Base-by-base conservation (phyloP, 2,113 vertebrate genomes). In the Diphyllodes magnificus region DNA sequence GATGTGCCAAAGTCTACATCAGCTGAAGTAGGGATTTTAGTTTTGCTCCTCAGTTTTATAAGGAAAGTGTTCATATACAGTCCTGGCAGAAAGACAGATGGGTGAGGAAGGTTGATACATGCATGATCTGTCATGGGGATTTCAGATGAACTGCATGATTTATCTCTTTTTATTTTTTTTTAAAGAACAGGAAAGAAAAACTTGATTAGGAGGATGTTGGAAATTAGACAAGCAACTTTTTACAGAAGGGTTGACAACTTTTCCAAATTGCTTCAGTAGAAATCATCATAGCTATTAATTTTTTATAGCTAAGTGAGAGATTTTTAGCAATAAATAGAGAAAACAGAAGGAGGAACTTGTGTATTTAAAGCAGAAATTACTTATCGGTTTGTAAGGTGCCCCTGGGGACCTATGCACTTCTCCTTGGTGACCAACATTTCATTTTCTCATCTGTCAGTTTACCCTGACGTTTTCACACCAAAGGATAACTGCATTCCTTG, bases 271-370 rank as follows among this genome's bases (percentile, higher is more conserved):
- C 42, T 90, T 91, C 63, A 88, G 28, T 77, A 77, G 68, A 95
- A 88, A 59, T 95, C 59, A 79, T 82, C 47, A 49, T 14, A 31
- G 64, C 42, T 94, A 89, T 94, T 95, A 94, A 91, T 93, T 96
- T 86, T 93, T 75, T 92, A 66, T 70, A 93, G n/a, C 51, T 80
- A 86, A 77, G 44, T 82, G 54, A 95, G 66, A 95, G 59, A 63
- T 83, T 30, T 83, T 82, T 22, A 87, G 85, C 83, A 95, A 86
- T 53, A 92, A 66, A 50, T 14, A 69, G 72, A 82, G 35, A 85
- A 91, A 86, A 65, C 53, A 92, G 54, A 9, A 77, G 78, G 49
- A 33, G 17, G 40, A 37, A 82, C 60, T 53, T 69, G 33, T 27
- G 6, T 86, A 73, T 92, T 83, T 71, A 77, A 83, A 86, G 60